Evolutionary conservation across 1,140 invertebrate species (phyloP), one percentile per base, ranked within the genome.

Genomic region (Cherax destructor): DNA sequence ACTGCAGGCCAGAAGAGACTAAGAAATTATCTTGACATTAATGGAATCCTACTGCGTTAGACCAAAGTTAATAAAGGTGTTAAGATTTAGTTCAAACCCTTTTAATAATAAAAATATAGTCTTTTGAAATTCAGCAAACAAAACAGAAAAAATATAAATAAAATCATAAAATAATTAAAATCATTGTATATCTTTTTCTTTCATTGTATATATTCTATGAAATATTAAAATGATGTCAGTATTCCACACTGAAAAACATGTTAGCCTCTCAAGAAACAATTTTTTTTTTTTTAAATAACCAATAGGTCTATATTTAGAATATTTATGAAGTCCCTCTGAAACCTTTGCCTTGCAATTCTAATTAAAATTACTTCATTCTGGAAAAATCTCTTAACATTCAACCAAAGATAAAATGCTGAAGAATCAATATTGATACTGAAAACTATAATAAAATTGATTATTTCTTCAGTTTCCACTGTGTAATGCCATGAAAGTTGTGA

Each of bases 1-100:
- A 90, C 88, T 90, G 88, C 69, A 78, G 79, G 79, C 88, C 72
- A 78, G 81, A 56, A 84, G 81, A 90, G 72, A 81, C 81, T 84
- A 90, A 77, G 81, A 80, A 83, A 50, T 89, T 49, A 90, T 78
- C 52, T 83, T 50, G 47, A 16, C 41, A 69, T 83, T 83, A 81
- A 79, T 79, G 77, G 77, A 79, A 50, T 24, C 77, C 47, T 50
- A 49, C 50, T 56, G 47, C 47, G 5, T 7, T 50, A 49, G 50
- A 49, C 50, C 77, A 79, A 13, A 49, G 50, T 56, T 56, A 79
- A 79, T 79, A 50, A 79, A 13, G 3, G n/a, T 84, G 24, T 77
- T 52, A 89, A 56, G n/a, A 65, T 50, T 79, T 6, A 65, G 21
- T 18, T 24, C 9, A 24, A 74, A 74, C 9, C 24, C 11, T 74